Base-by-base conservation (phyloP, 1,140 invertebrate species). In the Zaprionus gabonicus region DNA sequence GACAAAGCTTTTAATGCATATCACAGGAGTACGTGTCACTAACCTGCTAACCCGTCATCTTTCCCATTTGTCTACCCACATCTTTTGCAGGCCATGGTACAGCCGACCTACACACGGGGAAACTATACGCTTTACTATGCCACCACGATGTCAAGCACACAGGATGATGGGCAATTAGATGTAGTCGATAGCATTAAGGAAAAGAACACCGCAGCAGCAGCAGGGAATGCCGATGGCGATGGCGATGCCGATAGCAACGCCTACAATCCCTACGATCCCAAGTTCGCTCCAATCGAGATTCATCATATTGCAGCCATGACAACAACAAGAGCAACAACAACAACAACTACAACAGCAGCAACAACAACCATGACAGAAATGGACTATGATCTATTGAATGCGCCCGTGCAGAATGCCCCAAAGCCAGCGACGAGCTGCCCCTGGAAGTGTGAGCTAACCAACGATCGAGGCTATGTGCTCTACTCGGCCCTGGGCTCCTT, bases 401-500 rank as follows among this genome's bases (percentile, higher is more conserved):
- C 62, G 0, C 81, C 84, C 23, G 65, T 62, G 2, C 74, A 76
- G 20, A 85, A 81, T 59, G 57, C 64, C 4, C 64, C 65, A 0
- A 71, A 62, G 51, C 68, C 64, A 36, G 93, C 94, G 38, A 75
- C 94, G 17, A 95, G 95, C 3, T 98, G 97, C 82, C 95, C 95
- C 1, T 97, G 96, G 95, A 97, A 96, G 58, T 99, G 98, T 90
- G 97, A 98, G 92, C 94, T 99, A 23, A 98, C 97, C 72, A 97
- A 98, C 91, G 97, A 98, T 91, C 94, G 95, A 4, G 96, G 96
- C 1, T 98, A 98, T 93, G 97, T 98, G 4, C 95, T 99, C 31
- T 98, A 98, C 92, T 98, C 97, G 0, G 96, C 97, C 0, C 95
- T 98, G 93, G 97, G 97, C 0, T 98, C 97, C 1, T 99, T 98